phyloP scores from a whole-genome alignment of 1,140 invertebrate species.

The Drosophila azteca region DNA sequence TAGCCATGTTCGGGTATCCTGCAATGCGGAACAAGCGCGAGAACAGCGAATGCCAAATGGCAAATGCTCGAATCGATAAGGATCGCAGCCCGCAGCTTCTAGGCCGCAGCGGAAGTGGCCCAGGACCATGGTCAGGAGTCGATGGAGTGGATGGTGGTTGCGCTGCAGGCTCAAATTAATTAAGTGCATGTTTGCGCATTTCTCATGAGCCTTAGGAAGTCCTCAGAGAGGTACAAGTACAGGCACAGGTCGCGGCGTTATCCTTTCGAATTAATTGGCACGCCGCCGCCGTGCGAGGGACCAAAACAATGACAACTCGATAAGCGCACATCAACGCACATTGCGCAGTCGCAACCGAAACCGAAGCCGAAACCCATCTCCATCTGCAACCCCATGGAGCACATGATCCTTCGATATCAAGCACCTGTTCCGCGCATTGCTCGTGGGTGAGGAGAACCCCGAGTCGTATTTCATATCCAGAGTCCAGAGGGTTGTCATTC shows the following conservation, averaged over 20 bases:
- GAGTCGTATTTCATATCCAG: conserved; percentile 58
- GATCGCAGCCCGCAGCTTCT: conserved; percentile 58
- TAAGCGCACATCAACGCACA: conserved; percentile 74
- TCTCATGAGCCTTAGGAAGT: conserved; percentile 25
- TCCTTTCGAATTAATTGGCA: conserved; percentile 70
- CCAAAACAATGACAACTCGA: conserved; percentile 78
- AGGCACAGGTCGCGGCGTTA: neutral
- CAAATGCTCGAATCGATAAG: conserved; percentile 55
- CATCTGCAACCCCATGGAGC: neutral
- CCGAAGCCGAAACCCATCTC: no score
- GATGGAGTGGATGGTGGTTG: conserved; percentile 19
- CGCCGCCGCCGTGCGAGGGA: conserved; percentile 34
- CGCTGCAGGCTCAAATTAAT: conserved; percentile 72
- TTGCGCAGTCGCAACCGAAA: conserved; percentile 42
- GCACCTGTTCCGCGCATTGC: conserved; percentile 64
- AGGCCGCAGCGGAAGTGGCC: conserved; percentile 49
- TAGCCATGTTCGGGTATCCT: conserved; percentile 41
- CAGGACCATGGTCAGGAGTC: conserved; percentile 37
- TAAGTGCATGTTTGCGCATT: conserved; percentile 75
- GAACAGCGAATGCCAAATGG: conserved; percentile 53
- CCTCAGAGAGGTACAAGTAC: neutral
- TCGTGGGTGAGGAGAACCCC: conserved; percentile 64
- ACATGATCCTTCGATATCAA: conserved; percentile 38
- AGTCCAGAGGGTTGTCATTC: conserved; percentile 30
- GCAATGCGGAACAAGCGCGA: conserved; percentile 55